Base-by-base conservation (phyloP, 2,797 vertebrate species). In the Glossophaga mutica region DNA sequence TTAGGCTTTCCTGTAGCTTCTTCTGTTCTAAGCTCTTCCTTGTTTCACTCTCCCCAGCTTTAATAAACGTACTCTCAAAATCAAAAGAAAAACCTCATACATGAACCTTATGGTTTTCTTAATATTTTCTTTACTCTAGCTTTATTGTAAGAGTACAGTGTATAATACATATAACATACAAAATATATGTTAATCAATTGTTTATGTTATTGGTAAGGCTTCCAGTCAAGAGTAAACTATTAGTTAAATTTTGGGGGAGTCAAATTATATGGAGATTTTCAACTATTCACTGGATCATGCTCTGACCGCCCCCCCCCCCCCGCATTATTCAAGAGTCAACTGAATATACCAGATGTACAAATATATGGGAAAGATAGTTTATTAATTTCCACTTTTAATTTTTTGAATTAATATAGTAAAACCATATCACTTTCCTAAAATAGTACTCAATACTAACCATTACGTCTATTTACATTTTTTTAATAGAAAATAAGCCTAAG, bases 401-500 rank as follows among this genome's bases (percentile, higher is more conserved):
- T 94, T 95, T 92, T 94, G 14, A 90, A 24, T 90, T 71, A 87
- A 50, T 93, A 87, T 86, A 12, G 11, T 71, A 71, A 96, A 90
- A 84, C 5, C 9, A 55, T 73, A 77, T 68, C 21, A 42, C 24
- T 59, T 88, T 94, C 32, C 29, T 68, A 90, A 89, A 95, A 62
- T 93, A 79, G 74, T 82, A 6, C 52, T 92, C 26, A 94, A 96
- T 95, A 86, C 55, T 44, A 96, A 86, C 59, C 44, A 65, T 94
- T 85, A 68, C 81, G 14, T 96, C 29, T 96, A 14, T 73, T 94
- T 96, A 67, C 65, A 71, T 94, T 87, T 44, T 98, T 98, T 7
- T 90, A 76, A 73, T 96, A 99, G 99, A 99, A 98, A 99, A 99
- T 98, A 99, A 99, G 92, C 99, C 99, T 32, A 99, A 99, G 98